Conservation (phyloP, 2,888 invertebrate genomes). For the Conops quadrifasciatus region DNA sequence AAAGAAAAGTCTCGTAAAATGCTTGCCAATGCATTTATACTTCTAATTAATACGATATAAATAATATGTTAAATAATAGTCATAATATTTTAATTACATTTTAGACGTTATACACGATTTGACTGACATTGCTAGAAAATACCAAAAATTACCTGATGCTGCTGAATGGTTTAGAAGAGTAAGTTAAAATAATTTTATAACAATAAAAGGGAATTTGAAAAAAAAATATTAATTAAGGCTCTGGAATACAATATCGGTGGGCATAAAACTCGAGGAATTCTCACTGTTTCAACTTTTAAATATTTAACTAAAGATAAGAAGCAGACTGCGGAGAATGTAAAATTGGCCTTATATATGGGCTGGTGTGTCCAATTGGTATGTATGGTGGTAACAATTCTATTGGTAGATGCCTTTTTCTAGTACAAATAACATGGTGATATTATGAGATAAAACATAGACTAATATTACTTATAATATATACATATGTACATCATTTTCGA, state of each 20-base stretch:
- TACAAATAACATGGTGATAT: no score
- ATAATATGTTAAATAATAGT: no score
- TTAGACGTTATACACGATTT: slow-evolving; percentile 82
- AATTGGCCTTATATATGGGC: slow-evolving; percentile 83
- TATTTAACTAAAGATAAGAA: slow-evolving; percentile 73
- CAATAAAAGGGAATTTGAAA: background rate
- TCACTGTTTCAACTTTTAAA: slow-evolving; percentile 79
- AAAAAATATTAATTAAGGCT: slow-evolving; percentile 67
- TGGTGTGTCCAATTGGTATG: slow-evolving; percentile 94
- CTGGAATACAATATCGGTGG: slow-evolving; percentile 92
- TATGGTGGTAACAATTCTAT: background rate
- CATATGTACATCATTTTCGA: no score
- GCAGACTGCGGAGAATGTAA: slow-evolving; percentile 79
- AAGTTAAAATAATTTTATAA: slow-evolving; percentile 42
- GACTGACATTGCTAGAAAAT: slow-evolving; percentile 78
- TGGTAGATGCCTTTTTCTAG: no score
- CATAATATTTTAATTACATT: no score
- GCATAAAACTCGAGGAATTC: slow-evolving; percentile 83
- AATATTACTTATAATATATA: no score
- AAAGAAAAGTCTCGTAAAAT: no score
- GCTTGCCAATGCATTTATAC: no score
- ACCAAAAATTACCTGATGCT: slow-evolving; percentile 77
- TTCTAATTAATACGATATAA: no score
- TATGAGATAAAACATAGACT: no score
- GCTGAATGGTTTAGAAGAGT: slow-evolving; percentile 84